Evolutionary conservation across 92 coral and sea anemone species (phyloP).

Genomic region (Phenganax subtilis): DNA sequence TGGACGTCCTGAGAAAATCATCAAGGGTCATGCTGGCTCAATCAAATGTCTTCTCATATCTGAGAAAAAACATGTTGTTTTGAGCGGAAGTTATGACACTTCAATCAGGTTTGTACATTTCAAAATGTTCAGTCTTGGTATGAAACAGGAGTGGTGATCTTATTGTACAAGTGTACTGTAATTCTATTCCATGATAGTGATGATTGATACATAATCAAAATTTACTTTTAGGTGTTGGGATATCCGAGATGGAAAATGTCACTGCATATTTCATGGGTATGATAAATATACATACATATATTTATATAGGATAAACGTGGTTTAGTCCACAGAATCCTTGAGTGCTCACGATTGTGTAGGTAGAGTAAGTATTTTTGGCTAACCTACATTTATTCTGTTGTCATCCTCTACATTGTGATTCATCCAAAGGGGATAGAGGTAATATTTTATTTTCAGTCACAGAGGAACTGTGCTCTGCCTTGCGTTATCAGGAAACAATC

Average conservation of each 20-base stretch:
- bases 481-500: constrained; percentile 74
- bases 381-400: not conserved
- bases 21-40: constrained; percentile 96
- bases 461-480: constrained; percentile 80
- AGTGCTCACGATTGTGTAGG: not conserved
- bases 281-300: constrained; percentile 1
- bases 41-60: constrained; percentile 74
- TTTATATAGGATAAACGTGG: too few relatives aligned
- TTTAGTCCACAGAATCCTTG: too few relatives aligned
- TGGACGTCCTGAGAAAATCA: constrained; percentile 71
- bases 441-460: constrained; percentile 53
- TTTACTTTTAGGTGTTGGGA: constrained; percentile 77
- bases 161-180: not conserved
- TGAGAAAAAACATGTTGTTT: constrained; percentile 70
- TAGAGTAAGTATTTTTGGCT: not conserved
- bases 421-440: too few relatives aligned
- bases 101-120: constrained; percentile 62
- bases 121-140: not conserved
- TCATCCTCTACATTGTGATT: too few relatives aligned
- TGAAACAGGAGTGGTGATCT: not conserved
- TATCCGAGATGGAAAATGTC: constrained; percentile 80
- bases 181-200: too few relatives aligned
- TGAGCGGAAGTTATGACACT: constrained; percentile 91
- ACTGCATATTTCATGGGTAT: constrained; percentile 94
- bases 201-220: too few relatives aligned